Base-by-base conservation (phyloP, 2,888 invertebrate species). In the Ischnura elegans region DNA sequence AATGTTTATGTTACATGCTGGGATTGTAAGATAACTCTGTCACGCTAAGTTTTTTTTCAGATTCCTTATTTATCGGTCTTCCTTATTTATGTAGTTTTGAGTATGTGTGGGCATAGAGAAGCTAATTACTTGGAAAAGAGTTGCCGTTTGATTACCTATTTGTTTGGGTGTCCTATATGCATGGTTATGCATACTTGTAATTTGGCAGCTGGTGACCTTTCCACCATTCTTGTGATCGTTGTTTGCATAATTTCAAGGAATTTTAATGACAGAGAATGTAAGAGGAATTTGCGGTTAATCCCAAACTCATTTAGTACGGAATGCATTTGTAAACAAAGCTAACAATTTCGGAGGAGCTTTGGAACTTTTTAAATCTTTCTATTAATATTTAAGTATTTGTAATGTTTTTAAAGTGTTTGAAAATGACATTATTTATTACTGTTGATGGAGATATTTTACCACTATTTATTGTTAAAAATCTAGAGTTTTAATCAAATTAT, bases 301-400 rank as follows among this genome's bases (percentile, higher is more conserved):
- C 61, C 61, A 61, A 42, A 90, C 42, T 42, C 90, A 61, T 90
- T 90, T 61, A 90, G 43, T 90, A 90, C n/a, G 61, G 61, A 29
- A 42, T 66, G 61, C 61, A 90, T 90, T 61, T 90, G 51, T 90
- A 61, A 43, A 61, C 86, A 86, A 90, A 90, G 90, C 61, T 43
- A 90, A 61, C 90, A 90, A 61, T 90, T 90, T 90, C 42, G 55
- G 87, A 87, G 47, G 90, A 90, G 90, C 90, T 90, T 90, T 90
- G 90, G 61, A 61, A 61, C 36, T 90, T 90, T 90, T 90, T 90
- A 90, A 90, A 90, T 66, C 61, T 90, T 90, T 90, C 90, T 61
- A 90, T 90, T 90, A 61, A 61, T 90, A 90, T 90, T 76, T 90
- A 90, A 55, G 90, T 61, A 90, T 90, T 90, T 90, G 90, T 90